Evolutionary conservation across 1,140 invertebrate genomes (phyloP).

Genomic region (Calliphora vicina): DNA sequence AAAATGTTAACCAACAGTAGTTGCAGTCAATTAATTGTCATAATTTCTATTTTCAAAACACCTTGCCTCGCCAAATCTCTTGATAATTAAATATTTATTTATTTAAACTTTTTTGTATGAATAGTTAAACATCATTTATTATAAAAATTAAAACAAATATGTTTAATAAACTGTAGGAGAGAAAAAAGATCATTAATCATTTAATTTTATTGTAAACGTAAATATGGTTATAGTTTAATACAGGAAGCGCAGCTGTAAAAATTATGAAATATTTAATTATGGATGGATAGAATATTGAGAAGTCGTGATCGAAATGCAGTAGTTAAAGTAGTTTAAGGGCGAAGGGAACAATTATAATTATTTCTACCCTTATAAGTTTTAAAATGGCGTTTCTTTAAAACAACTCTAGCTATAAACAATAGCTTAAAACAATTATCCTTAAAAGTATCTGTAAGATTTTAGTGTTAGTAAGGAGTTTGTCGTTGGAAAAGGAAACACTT

Average conservation of each 20-base stretch:
- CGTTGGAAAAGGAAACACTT: too few relatives aligned
- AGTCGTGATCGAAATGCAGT: too few relatives aligned
- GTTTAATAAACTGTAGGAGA: not conserved
- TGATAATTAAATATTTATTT: slow-evolving; percentile 18
- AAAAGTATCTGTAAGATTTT: too few relatives aligned
- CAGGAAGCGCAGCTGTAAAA: not conserved
- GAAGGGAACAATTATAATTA: too few relatives aligned
- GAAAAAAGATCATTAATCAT: slow-evolving; percentile 17
- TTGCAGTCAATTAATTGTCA: not conserved
- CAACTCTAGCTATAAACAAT: too few relatives aligned
- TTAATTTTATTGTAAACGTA: not conserved
- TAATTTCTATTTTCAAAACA: not conserved
- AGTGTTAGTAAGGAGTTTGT: too few relatives aligned
- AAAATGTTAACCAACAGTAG: not conserved
- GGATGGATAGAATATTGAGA: too few relatives aligned
- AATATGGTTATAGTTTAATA: not conserved
- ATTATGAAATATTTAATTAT: slow-evolving; percentile 1
- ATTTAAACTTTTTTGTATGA: not conserved
- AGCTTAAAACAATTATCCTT: too few relatives aligned
- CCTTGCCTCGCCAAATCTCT: slow-evolving; percentile 8
- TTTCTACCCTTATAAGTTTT: too few relatives aligned
- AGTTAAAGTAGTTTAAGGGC: too few relatives aligned
- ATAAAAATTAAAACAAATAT: slow-evolving; percentile 10
- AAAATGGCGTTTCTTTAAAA: too few relatives aligned
- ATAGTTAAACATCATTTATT: not conserved